Evolutionary conservation across 2,888 invertebrate species (phyloP), one percentile per base, ranked within the genome.

Genomic region (Megaustenia siamemsis): DNA sequence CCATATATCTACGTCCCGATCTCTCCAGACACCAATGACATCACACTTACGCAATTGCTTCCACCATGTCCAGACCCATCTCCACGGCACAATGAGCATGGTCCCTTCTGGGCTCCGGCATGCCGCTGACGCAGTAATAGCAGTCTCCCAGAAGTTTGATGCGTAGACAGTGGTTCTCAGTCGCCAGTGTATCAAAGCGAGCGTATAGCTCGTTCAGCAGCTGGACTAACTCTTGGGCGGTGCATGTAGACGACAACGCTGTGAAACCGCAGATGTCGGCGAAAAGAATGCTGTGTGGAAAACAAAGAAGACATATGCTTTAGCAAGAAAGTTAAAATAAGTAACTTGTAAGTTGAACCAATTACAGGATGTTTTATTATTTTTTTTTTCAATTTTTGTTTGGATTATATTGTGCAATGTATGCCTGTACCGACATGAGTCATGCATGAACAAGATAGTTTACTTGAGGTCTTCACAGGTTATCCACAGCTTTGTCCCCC

Each of bases 11-110:
- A n/a, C n/a, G n/a, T n/a, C n/a, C n/a, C n/a, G n/a, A n/a, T n/a
- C n/a, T n/a, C n/a, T n/a, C n/a, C n/a, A n/a, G n/a, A n/a, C n/a
- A 56, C 49, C 4, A 24, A 1, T 10, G 6, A 21, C 24, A n/a
- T 4, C 15, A 3, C 28, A 28, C 92, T 96, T 95, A 98, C 98
- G 97, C 97, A 92, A 99, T 99, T 38, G 98, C 98, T 94, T 99
- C 98, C 92, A 99, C 99, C 98, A 99, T 98, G 94, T 99, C 98
- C 81, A 99, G 95, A 6, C 98, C 99, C 98, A 99, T 99, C 95
- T 98, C 98, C 21, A 99, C 98, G 93, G 98, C 98, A 95, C 98
- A 98, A 91, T 97, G 97, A 86, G 98, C 99, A 93, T 99, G 99
- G 95, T 99, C 98, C 82, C 96, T 96, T 82, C 98, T 95, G 0